phyloP scores from a whole-genome alignment of 2,888 invertebrate species.

The Kryphioiulus occultus region DNA sequence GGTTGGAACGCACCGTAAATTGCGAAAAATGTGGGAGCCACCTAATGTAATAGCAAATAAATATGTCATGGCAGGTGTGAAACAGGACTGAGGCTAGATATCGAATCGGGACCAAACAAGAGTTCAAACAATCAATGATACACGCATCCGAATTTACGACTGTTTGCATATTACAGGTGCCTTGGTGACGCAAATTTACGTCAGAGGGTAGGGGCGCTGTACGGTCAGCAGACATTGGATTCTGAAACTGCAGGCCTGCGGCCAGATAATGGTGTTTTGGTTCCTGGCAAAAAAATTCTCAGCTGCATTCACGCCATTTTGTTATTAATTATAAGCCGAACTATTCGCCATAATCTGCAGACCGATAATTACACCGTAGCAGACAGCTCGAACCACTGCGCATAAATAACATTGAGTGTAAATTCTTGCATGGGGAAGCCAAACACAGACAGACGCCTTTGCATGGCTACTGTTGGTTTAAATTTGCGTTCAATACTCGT shows the following conservation, averaged over 20 bases:
- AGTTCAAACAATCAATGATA: background rate
- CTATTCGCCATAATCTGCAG: background rate
- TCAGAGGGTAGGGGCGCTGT: background rate
- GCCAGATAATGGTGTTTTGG: background rate
- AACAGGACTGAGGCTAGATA: background rate
- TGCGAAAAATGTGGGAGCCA: background rate
- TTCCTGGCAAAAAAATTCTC: background rate
- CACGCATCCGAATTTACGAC: background rate
- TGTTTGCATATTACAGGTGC: background rate
- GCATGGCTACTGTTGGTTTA: background rate
- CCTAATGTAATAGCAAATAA: background rate
- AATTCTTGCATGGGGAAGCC: background rate
- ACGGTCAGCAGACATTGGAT: too few relatives aligned
- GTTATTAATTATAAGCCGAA: background rate
- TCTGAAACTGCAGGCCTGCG: background rate
- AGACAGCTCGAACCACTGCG: conserved; percentile 2
- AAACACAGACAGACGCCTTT: background rate
- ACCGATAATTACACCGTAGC: conserved; percentile 6
- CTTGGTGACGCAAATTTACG: background rate
- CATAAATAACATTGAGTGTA: background rate
- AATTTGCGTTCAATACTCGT: background rate
- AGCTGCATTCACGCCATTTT: background rate
- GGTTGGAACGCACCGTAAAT: background rate
- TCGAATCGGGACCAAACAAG: background rate
- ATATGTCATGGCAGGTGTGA: background rate